Evolutionary conservation across 2,888 invertebrate species (phyloP), one percentile per base, ranked within the genome.

Genomic region (Dioctria rufipes): DNA sequence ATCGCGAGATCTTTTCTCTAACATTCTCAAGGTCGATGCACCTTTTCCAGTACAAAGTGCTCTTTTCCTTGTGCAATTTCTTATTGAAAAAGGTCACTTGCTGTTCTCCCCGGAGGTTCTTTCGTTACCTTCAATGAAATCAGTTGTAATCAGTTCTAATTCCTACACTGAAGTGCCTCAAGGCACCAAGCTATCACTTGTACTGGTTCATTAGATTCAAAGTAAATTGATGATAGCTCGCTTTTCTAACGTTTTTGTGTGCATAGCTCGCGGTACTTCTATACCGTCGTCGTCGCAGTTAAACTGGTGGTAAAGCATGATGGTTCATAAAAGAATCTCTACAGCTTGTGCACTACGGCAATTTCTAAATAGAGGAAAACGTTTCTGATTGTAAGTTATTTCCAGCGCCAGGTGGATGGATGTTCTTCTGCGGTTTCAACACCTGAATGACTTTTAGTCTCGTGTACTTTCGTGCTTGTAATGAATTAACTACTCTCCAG

Each of bases 381-480:
- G 25, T 58, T 46, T 8, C 46, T 8, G 46, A n/a, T 51, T 51
- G 51, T 11, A 51, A 11, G 25, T n/a, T 5, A 58, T 58, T 58
- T 58, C 11, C n/a, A 13, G 25, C 25, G 25, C 25, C 58, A 11
- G 58, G 58, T 58, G 58, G n/a, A 11, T 58, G 58, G n/a, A 58
- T 25, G 58, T 58, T 58, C 58, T 25, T 58, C 11, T 58, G 58
- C 58, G 58, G 58, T 58, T n/a, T 58, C 58, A 58, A 58, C 58
- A 58, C 58, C 58, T 58, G 25, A 58, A 11, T 58, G 25, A 58
- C 25, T 58, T 51, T 11, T 51, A 11, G 6, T 9, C 8, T 11
- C 51, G 51, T 11, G 11, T 51, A 51, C 11, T 51, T 51, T 58
- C 58, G 25, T 11, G 11, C 58, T 58, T 11, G 58, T 58, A 25